Base-by-base conservation (phyloP, 2,888 invertebrate species). In the Lobophora halterata region DNA sequence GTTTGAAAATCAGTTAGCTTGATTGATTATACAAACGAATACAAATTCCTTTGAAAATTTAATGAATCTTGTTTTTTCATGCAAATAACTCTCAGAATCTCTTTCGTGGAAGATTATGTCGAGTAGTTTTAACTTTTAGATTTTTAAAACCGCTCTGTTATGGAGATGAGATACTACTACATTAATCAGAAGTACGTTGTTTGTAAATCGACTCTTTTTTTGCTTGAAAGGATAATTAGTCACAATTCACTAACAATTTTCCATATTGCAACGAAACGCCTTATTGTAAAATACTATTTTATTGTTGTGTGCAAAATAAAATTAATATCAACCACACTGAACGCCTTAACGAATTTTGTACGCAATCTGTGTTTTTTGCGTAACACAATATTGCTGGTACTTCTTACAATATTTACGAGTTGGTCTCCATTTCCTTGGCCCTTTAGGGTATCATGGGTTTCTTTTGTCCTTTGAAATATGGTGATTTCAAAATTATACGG, bases 331-430 rank as follows among this genome's bases (percentile, higher is more conserved):
- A 19, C 1, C 5, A 6, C 7, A 10, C 8, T 11, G n/a, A 25
- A 13, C 19, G 29, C 29, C 33, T 34, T 24, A 16, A 25, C 29
- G 14, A 34, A 40, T 40, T 40, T 29, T 29, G 24, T 8, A 16
- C 7, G 33, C 40, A 40, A 40, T 25, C 19, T 12, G 14, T 14
- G 16, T 33, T 28, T 13, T 18, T 12, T 7, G 10, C 24, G 28
- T 27, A 14, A 24, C 16, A 14, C 19, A 4, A 29, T 24, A 31
- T 38, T 38, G 31, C 31, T 21, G 11, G 17, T 18, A 3, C 27
- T 38, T 10, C 27, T 25, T 18, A 25, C 7, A 26, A 26, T 26
- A 12, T 26, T 26, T 26, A 14, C 26, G 8, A 5, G 26, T 6
- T 11, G 13, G 9, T 26, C 8, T 12, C 9, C 5, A 14, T 18